Evolutionary conservation across 1,140 invertebrate genomes (phyloP).

Genomic region (Drosophila lacteicornis): DNA sequence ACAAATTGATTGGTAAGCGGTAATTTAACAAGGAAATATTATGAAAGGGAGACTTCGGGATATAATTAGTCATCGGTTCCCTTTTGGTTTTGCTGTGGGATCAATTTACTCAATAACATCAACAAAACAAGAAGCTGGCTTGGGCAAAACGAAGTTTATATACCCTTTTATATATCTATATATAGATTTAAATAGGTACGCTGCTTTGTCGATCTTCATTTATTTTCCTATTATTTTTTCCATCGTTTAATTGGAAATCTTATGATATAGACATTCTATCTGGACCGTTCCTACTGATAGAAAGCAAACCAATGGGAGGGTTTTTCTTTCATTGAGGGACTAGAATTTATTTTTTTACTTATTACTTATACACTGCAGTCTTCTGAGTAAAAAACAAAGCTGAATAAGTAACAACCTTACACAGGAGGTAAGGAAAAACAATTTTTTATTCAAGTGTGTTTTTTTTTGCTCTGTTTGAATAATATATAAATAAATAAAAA

Average conservation of each 20-base stretch:
- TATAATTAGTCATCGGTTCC: background rate
- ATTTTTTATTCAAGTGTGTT: too few relatives aligned
- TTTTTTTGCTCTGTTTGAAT: background rate
- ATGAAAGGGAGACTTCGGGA: too few relatives aligned
- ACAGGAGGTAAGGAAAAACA: too few relatives aligned
- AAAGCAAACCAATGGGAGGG: too few relatives aligned
- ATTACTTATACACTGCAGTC: too few relatives aligned
- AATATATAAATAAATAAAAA: background rate
- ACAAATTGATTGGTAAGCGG: background rate
- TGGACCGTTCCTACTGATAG: too few relatives aligned
- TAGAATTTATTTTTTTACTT: too few relatives aligned
- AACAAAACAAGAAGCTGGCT: background rate
- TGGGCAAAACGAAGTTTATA: background rate
- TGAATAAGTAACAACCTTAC: background rate
- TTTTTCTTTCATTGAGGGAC: too few relatives aligned
- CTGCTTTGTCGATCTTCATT: too few relatives aligned
- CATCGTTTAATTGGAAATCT: too few relatives aligned
- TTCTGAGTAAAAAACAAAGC: background rate
- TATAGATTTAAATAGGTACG: background rate
- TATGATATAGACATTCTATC: too few relatives aligned
- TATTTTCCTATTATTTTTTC: too few relatives aligned
- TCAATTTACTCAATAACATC: background rate
- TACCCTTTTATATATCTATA: background rate
- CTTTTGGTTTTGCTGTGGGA: background rate
- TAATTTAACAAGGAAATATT: background rate